Conservation (phyloP, 2,797 vertebrate species). For the Myripristis murdjan region DNA sequence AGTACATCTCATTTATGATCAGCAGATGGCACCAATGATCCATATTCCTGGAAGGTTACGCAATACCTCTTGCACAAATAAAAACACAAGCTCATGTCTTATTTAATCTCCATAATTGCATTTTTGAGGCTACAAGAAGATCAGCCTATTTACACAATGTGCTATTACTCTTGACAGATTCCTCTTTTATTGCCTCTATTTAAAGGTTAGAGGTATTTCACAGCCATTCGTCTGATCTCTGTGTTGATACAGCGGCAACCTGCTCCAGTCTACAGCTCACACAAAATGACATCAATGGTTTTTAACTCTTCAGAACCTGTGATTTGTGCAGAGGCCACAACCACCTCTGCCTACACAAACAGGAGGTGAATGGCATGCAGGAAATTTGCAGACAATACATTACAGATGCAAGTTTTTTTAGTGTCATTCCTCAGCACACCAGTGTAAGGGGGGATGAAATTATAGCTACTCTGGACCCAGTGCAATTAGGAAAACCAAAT, state of each 20-base stretch:
- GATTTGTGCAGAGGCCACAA: slow-evolving; percentile 25
- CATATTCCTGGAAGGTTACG: slow-evolving; percentile 52
- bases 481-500: no score
- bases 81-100: slow-evolving; percentile 53
- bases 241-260: slow-evolving; percentile 29
- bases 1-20: slow-evolving; percentile 33
- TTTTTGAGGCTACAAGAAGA: slow-evolving; percentile 43
- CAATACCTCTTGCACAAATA: slow-evolving; percentile 54
- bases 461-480: no score
- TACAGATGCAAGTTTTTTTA: no score
- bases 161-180: slow-evolving; percentile 49
- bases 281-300: slow-evolving; percentile 41
- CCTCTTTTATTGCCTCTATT: slow-evolving; percentile 28
- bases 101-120: slow-evolving; percentile 55
- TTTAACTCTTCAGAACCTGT: slow-evolving; percentile 30
- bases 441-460: no score
- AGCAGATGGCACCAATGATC: slow-evolving; percentile 72
- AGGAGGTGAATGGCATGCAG: neutral
- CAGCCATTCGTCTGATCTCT: slow-evolving; percentile 26
- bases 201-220: slow-evolving; percentile 30
- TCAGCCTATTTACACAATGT: slow-evolving; percentile 30
- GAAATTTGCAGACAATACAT: neutral
- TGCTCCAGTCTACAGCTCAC: slow-evolving; percentile 27
- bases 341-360: neutral
- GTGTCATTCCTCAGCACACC: no score